A percentile compares a stretch with the other conserved stretches of the same genome.
Conservation (phyloP, 2,888 invertebrate species). For the Crepidodera aurea region DNA sequence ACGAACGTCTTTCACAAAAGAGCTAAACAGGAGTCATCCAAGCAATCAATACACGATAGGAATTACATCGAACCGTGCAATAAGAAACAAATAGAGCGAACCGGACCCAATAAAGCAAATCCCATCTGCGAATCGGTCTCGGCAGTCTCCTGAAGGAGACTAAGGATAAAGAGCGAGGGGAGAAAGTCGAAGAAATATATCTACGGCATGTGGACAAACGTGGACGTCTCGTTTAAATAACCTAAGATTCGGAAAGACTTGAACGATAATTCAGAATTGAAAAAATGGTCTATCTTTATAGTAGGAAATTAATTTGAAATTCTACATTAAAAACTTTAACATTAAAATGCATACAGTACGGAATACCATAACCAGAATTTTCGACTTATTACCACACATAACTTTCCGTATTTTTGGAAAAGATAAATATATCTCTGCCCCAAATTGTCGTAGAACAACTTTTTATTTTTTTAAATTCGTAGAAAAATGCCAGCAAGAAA, state of each 20-base stretch:
- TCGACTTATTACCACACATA: no score
- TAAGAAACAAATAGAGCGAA: constrained; percentile 62
- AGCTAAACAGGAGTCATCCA: constrained; percentile 11
- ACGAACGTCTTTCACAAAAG: background rate
- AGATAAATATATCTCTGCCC: no score
- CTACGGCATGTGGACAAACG: background rate
- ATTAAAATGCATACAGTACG: no score
- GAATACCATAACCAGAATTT: no score
- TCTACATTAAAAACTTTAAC: no score
- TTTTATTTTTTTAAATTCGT: no score
- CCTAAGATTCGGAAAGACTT: constrained; percentile 46
- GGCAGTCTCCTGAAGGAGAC: constrained; percentile 19
- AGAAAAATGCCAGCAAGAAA: no score
- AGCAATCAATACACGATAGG: constrained; percentile 57
- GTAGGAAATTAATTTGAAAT: no score
- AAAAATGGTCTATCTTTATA: no score
- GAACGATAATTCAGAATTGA: no score
- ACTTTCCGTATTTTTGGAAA: no score
- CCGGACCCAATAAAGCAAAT: constrained; percentile 62
- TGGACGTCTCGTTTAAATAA: constrained; percentile 50
- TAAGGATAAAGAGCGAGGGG: constrained; percentile 10
- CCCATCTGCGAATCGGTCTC: constrained; percentile 54
- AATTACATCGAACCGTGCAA: constrained; percentile 58
- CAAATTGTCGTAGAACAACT: no score
- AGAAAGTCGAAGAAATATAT: background rate